A percentile compares a stretch with the other conserved stretches of the same genome.
Conservation (phyloP, 2,888 invertebrate genomes). For the Cremastinae sp. region DNA sequence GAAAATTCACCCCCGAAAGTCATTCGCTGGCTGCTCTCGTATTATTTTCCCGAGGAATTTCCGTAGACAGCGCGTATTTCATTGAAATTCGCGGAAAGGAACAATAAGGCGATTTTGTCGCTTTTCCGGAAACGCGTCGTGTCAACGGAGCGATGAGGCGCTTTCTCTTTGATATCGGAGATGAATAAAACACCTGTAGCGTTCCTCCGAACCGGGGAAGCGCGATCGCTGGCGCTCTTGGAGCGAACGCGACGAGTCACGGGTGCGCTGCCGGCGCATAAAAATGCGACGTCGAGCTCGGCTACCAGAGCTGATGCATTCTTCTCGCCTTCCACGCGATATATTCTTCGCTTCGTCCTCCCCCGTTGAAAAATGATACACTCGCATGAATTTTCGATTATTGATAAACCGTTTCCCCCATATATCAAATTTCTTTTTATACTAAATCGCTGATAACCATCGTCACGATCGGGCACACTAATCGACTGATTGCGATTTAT, state of each 20-base stretch:
- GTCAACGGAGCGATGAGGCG: constrained; percentile 21
- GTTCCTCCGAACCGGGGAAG: constrained; percentile 20
- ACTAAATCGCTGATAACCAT: constrained; percentile 6
- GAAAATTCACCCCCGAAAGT: no score
- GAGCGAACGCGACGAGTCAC: constrained; percentile 24
- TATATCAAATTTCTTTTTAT: constrained; percentile 12
- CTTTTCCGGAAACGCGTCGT: constrained; percentile 5
- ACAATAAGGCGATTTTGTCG: background rate
- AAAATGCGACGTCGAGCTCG: background rate
- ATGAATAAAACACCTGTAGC: constrained; percentile 60
- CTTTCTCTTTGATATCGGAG: constrained; percentile 36
- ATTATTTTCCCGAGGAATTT: background rate
- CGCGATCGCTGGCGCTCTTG: constrained; percentile 14
- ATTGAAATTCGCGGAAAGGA: no score
- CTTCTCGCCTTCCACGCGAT: background rate
- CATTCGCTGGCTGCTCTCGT: no score
- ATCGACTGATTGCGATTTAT: background rate
- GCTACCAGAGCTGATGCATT: background rate
- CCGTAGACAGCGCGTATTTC: constrained; percentile 4
- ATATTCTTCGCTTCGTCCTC: constrained; percentile 17
- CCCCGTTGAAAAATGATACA: constrained; percentile 43
- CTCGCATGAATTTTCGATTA: constrained; percentile 21
- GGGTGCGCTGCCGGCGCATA: constrained; percentile 8
- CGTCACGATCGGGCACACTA: background rate
- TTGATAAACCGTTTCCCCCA: constrained; percentile 11